Evolutionary conservation across 2,888 invertebrate species (phyloP), one percentile per base, ranked within the genome.

Genomic region (Melipona beecheii): DNA sequence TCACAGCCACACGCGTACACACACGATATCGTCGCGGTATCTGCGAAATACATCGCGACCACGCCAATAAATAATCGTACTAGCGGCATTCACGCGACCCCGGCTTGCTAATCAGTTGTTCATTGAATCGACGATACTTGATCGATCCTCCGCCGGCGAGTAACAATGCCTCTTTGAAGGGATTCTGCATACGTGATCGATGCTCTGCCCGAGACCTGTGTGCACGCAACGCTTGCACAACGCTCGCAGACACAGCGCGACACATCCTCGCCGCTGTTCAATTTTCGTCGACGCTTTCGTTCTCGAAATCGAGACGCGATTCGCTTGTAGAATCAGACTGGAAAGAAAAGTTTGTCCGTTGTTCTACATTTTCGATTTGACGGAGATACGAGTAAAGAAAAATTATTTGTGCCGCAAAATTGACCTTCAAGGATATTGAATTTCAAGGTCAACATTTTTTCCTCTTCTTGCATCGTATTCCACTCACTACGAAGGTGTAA

Each of bases 91-190:
- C 73, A 65, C 64, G 54, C 64, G 31, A 72, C 15, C 50, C 58
- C 19, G 69, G 27, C 21, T 77, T 62, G 71, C 74, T 82, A 82
- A 78, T 83, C 84, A 78, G 75, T 27, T 43, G 66, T 83, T 78
- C 83, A 77, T 80, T 75, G 66, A 69, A 75, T 73, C 75, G 75
- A 66, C 69, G 68, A 75, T 77, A 74, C 83, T 65, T 77, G 72
- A 77, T 83, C 74, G 71, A 80, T 83, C 60, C 75, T 60, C 83
- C 52, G 43, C 56, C 52, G 49, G 52, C 79, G 52, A 64, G 49
- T 58, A 82, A 84, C 83, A 84, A 82, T 84, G 66, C 71, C 71
- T 56, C 75, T 75, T 66, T 64, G 75, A 78, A 75, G 36, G 78
- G 66, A 72, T 66, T 66, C 68, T 56, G 71, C 75, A 71, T 64